These are phyloP conservation scores for Ceratina japonica DNA, from an alignment of 1,140 invertebrate genomes.

Conservation along the genomic window DNA sequence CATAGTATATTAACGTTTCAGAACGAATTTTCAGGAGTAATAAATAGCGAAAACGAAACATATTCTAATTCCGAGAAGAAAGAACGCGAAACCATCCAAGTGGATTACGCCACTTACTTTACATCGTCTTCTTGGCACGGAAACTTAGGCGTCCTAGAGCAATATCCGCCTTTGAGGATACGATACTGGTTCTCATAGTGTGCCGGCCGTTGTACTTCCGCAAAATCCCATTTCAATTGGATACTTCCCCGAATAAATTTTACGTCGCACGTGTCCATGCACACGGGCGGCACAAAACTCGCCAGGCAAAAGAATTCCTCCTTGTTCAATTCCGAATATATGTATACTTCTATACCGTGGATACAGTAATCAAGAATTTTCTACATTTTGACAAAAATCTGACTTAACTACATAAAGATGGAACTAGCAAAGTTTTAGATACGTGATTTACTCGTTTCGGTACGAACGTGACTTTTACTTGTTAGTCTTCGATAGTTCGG, in stretches of 20 bases:
- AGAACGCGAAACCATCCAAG: not conserved
- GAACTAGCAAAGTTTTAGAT: no score
- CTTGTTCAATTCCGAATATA: no score
- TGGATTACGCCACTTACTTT: not conserved
- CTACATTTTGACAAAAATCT: no score
- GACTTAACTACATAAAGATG: no score
- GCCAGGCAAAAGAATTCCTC: no score
- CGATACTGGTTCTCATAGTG: conserved; percentile 24
- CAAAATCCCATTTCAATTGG: conserved; percentile 33
- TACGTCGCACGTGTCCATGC: not conserved
- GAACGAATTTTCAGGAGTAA: not conserved
- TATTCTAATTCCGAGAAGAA: not conserved
- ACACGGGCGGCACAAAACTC: no score
- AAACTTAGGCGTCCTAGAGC: conserved; percentile 1
- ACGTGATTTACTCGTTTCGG: no score
- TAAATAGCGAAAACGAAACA: not conserved
- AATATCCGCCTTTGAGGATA: conserved; percentile 32
- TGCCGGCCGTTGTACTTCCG: conserved; percentile 10
- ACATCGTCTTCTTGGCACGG: not conserved
- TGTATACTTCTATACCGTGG: no score
- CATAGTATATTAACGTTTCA: not conserved
- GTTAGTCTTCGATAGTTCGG: no score
- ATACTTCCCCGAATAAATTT: conserved; percentile 20
- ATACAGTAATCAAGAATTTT: no score
- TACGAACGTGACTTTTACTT: no score